A percentile compares a stretch with the other conserved stretches of the same genome.
Evolutionary conservation across 64 coral and sea anemone genomes (phyloP).

Genomic region (Pocillopora verrucosa): DNA sequence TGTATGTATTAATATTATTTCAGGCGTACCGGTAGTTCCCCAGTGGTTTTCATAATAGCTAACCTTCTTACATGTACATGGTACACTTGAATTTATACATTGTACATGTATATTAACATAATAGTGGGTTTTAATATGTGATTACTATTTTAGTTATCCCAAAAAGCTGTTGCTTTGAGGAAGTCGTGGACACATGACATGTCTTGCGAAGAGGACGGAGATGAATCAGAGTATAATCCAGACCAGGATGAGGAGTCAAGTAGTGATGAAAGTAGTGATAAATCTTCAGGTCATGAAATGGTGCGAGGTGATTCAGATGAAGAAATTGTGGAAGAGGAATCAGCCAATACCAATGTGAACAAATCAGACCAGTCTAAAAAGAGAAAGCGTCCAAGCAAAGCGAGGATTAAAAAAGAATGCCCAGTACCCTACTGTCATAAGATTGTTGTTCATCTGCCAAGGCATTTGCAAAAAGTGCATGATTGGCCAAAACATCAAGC

Average conservation of each 20-base stretch:
- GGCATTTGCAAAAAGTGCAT: conserved; percentile 36
- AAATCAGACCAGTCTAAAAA: conserved; percentile 39
- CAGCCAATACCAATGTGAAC: conserved; percentile 7
- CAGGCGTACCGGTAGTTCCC: conserved; percentile 17
- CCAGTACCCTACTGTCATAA: conserved; percentile 12
- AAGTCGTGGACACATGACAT: conserved; percentile 33
- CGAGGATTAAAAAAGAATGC: conserved; percentile 30
- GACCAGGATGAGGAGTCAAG: conserved; percentile 32
- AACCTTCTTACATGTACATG: conserved; percentile 18
- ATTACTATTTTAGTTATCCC: conserved; percentile 36
- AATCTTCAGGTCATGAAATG: conserved; percentile 11
- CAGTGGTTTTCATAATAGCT: conserved; percentile 23
- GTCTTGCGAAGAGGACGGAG: conserved; percentile 33
- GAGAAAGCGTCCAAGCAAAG: conserved; percentile 30
- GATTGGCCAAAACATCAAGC: conserved; percentile 19
- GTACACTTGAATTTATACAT: conserved; percentile 28
- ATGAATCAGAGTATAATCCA: conserved; percentile 37
- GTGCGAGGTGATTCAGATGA: conserved; percentile 26
- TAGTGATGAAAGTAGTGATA: conserved; percentile 35
- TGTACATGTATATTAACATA: conserved; percentile 25
- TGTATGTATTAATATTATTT: no score
- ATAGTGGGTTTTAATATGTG: conserved; percentile 27
- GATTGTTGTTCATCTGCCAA: conserved; percentile 28
- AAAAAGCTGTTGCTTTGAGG: conserved; percentile 38
- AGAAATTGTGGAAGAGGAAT: conserved; percentile 29